Evolutionary conservation across 1,140 invertebrate species (phyloP).

Genomic region (Orussus abietinus): DNA sequence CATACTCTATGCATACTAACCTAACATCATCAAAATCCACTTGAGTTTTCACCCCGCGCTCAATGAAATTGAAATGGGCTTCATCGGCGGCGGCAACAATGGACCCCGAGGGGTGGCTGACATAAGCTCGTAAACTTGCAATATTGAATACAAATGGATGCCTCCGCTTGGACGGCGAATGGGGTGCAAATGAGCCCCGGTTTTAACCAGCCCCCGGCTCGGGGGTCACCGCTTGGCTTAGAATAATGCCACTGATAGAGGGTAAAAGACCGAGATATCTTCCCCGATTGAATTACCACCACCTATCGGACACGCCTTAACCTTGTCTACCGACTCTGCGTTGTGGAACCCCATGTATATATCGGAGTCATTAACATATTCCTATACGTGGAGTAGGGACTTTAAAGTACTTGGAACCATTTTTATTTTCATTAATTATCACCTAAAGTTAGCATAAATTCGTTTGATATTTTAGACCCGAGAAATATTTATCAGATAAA

Average conservation of each 20-base stretch:
- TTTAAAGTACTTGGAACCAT: no score
- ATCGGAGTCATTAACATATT: no score
- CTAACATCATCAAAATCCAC: slow-evolving; percentile 48
- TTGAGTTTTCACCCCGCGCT: slow-evolving; percentile 36
- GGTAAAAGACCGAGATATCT: slow-evolving; percentile 5
- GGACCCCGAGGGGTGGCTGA: slow-evolving; percentile 32
- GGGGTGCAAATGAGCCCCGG: slow-evolving; percentile 48
- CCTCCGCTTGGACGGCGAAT: slow-evolving; percentile 21
- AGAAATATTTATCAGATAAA: no score
- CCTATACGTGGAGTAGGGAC: no score
- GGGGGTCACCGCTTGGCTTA: slow-evolving; percentile 6
- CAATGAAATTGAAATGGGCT: slow-evolving; percentile 48
- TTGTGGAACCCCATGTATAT: no score
- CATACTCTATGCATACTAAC: slow-evolving; percentile 46
- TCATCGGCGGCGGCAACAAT: slow-evolving; percentile 32
- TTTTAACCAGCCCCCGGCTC: slow-evolving; percentile 17
- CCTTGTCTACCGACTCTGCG: no score
- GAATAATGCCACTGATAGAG: slow-evolving; percentile 13
- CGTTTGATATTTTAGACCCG: no score
- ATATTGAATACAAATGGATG: slow-evolving; percentile 56
- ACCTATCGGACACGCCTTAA: slow-evolving; percentile 5
- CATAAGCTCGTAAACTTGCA: slow-evolving; percentile 53
- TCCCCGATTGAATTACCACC: slow-evolving; percentile 3
- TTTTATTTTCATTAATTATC: no score
- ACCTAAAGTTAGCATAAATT: no score